Evolutionary conservation across 2,888 invertebrate genomes (phyloP).

Genomic region (Disparrhopalites patrizii): DNA sequence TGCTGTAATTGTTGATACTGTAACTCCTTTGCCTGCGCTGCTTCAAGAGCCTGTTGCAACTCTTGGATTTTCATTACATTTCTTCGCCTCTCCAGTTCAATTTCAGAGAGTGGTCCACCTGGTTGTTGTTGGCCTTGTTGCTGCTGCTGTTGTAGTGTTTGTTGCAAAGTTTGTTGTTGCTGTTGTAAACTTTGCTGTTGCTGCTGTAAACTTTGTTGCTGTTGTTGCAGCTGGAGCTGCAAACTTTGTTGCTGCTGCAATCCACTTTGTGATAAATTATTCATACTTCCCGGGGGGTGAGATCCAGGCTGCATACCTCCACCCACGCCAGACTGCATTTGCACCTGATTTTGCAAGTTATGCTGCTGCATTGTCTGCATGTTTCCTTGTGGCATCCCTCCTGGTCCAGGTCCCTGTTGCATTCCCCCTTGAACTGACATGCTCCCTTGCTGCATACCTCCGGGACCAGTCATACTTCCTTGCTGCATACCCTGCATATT

Average conservation of each 20-base stretch:
- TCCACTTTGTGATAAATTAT: not conserved
- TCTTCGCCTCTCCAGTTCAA: constrained; percentile 69
- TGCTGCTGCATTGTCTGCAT: not conserved
- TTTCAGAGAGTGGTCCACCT: constrained; percentile 50
- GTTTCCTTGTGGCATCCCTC: constrained; percentile 7
- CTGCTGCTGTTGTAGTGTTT: constrained; percentile 34
- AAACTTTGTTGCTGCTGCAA: constrained; percentile 8
- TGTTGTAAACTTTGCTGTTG: constrained; percentile 35
- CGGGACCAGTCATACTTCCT: constrained; percentile 12
- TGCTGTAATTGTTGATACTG: constrained; percentile 59
- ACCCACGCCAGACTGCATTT: not conserved
- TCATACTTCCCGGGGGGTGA: not conserved
- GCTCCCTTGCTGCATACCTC: constrained; percentile 10
- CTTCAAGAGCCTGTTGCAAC: constrained; percentile 71
- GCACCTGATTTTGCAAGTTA: too few relatives aligned
- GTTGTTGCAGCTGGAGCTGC: constrained; percentile 12
- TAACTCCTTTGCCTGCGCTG: constrained; percentile 72
- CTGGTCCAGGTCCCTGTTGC: too few relatives aligned
- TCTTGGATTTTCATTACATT: constrained; percentile 74
- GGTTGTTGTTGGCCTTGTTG: constrained; percentile 49
- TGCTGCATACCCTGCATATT: not conserved
- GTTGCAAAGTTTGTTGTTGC: constrained; percentile 27
- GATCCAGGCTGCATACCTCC: too few relatives aligned
- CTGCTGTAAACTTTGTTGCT: constrained; percentile 34
- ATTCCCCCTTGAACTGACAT: not conserved